phyloP scores from a whole-genome alignment of 2,113 vertebrate species.

The Capreolus pygargus region DNA sequence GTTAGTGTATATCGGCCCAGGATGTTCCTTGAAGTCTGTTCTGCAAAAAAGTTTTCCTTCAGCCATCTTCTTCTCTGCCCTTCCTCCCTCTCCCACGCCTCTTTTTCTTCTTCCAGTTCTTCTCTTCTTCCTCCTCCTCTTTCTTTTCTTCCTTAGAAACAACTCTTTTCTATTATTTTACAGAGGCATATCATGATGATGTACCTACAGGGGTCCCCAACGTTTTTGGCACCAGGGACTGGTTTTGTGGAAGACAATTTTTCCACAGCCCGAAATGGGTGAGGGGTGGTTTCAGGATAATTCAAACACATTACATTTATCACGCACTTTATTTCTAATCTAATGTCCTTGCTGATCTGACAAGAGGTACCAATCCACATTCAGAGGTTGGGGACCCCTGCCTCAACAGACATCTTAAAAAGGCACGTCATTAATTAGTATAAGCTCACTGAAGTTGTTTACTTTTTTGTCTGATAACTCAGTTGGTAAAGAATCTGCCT shows the following conservation, averaged over 20 bases:
- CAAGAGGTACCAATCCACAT: not conserved
- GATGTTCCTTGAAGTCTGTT: not conserved
- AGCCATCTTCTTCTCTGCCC: not conserved
- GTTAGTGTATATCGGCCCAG: not conserved
- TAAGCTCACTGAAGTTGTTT: not conserved
- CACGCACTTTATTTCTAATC: not conserved
- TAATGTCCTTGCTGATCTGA: not conserved
- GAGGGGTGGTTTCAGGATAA: not conserved
- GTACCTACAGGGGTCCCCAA: not conserved
- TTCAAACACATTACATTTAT: not conserved
- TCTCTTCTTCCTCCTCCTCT: not conserved
- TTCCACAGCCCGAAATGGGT: fast-evolving
- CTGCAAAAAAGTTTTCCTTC: not conserved
- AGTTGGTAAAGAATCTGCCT: not conserved
- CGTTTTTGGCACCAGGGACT: not conserved
- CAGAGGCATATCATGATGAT: not conserved
- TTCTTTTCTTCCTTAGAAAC: not conserved
- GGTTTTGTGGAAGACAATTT: not conserved
- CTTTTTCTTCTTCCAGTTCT: not conserved
- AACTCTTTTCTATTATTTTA: not conserved
- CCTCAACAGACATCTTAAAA: not conserved
- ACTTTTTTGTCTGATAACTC: not conserved
- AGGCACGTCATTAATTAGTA: not conserved
- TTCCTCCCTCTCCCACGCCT: not conserved
- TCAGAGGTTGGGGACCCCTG: not conserved